Conservation (phyloP, 2,888 invertebrate genomes). For the Sinohyriopsis cumingii region DNA sequence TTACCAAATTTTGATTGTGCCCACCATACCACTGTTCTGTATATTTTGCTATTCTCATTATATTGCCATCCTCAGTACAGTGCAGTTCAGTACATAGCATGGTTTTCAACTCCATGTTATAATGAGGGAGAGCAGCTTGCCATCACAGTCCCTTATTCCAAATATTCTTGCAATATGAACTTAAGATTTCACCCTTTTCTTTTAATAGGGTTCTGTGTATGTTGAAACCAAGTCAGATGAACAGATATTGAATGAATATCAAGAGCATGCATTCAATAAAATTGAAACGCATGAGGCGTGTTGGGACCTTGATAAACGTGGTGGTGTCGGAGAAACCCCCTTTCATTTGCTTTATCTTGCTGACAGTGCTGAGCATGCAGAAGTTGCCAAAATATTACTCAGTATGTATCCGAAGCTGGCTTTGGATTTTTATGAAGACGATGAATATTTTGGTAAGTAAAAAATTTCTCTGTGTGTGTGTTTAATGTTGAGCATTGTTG, state of each 20-base stretch:
- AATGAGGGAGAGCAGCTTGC: no score
- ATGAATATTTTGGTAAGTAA: conserved; percentile 91
- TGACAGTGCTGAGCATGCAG: conserved; percentile 87
- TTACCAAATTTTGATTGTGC: no score
- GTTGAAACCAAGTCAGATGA: conserved; percentile 46
- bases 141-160: no score
- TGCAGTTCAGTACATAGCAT: no score
- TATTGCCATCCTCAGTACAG: no score
- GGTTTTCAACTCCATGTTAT: no score
- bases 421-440: conserved; percentile 95
- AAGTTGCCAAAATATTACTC: conserved; percentile 89
- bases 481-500: no score
- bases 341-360: conserved; percentile 96
- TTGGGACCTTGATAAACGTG: conserved; percentile 98
- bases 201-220: conserved; percentile 17
- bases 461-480: background rate
- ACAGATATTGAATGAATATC: conserved; percentile 47
- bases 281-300: conserved; percentile 80
- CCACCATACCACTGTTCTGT: no score
- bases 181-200: no score
- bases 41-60: no score
- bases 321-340: conserved; percentile 94
- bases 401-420: conserved; percentile 93
- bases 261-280: conserved; percentile 52
- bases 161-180: no score